phyloP scores from a whole-genome alignment of 2,113 vertebrate species.

The Abramis brama region DNA sequence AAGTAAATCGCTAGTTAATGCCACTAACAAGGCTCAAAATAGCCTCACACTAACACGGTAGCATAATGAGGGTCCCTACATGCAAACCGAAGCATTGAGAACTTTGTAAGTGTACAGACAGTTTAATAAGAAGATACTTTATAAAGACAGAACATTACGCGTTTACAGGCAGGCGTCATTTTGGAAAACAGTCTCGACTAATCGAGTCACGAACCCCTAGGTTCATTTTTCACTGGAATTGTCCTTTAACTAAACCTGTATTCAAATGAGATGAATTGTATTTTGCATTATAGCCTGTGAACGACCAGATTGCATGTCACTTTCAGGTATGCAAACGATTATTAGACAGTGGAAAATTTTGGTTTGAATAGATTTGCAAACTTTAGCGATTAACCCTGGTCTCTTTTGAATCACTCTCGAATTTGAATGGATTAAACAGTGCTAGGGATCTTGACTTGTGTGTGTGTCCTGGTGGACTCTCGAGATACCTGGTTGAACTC shows the following conservation, averaged over 20 bases:
- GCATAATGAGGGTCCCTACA: too few species aligned
- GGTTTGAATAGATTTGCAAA: neutral
- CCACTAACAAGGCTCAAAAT: too few species aligned
- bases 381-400: neutral
- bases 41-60: too few species aligned
- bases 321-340: neutral
- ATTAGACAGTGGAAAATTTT: neutral
- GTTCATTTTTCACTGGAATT: too few species aligned
- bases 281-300: neutral
- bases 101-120: too few species aligned
- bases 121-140: too few species aligned
- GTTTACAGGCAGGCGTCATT: too few species aligned
- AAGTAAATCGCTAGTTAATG: too few species aligned
- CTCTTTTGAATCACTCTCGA: neutral
- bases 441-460: neutral
- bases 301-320: neutral
- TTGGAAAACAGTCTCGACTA: too few species aligned
- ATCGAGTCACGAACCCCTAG: too few species aligned
- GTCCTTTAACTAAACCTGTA: neutral
- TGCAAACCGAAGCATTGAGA: too few species aligned
- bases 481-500: constrained; percentile 79
- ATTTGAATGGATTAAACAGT: neutral
- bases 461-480: neutral
- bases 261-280: neutral
- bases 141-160: too few species aligned